phyloP scores from a whole-genome alignment of 2,888 invertebrate species.

The Pseudeuparius sepicola region DNA sequence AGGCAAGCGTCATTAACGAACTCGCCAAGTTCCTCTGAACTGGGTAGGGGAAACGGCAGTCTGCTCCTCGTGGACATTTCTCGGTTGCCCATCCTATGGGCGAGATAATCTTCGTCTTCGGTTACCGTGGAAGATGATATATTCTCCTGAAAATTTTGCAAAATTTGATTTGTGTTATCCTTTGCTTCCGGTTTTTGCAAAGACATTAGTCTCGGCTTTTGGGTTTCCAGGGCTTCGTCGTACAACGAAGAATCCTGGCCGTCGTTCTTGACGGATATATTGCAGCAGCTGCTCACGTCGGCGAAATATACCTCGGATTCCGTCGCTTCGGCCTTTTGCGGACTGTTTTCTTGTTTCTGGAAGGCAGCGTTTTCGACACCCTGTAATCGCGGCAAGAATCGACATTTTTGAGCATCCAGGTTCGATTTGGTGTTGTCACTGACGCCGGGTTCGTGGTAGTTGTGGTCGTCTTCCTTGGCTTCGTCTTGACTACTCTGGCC shows the following conservation, averaged over 20 bases:
- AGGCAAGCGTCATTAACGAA: slow-evolving; percentile 28
- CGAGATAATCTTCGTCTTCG: slow-evolving; percentile 48
- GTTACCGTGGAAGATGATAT: slow-evolving; percentile 30
- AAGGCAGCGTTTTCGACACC: slow-evolving; percentile 71
- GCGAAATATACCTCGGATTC: slow-evolving; percentile 82
- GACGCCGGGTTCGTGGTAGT: slow-evolving; percentile 30
- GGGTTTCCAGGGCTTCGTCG: slow-evolving; percentile 44
- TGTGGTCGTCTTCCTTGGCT: slow-evolving; percentile 35
- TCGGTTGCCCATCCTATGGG: slow-evolving; percentile 46
- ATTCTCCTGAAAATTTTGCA: slow-evolving; percentile 33
- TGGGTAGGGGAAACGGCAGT: slow-evolving; percentile 44
- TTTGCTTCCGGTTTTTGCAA: slow-evolving; percentile 32
- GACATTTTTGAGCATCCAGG: slow-evolving; percentile 29
- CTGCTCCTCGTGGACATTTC: slow-evolving; percentile 51
- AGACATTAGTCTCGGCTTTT: slow-evolving; percentile 35
- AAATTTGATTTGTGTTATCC: slow-evolving; percentile 25
- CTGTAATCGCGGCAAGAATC: slow-evolving; percentile 43
- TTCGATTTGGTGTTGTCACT: slow-evolving; percentile 10
- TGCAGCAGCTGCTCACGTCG: slow-evolving; percentile 76
- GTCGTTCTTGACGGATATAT: slow-evolving; percentile 52
- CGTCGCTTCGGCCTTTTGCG: slow-evolving; percentile 48
- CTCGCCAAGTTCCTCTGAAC: slow-evolving; percentile 34
- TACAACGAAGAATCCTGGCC: slow-evolving; percentile 49
- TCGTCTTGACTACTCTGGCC: slow-evolving; percentile 29
- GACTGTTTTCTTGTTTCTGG: slow-evolving; percentile 56